phyloP scores from a whole-genome alignment of 2,888 invertebrate genomes.

The Platypus cylindrus region DNA sequence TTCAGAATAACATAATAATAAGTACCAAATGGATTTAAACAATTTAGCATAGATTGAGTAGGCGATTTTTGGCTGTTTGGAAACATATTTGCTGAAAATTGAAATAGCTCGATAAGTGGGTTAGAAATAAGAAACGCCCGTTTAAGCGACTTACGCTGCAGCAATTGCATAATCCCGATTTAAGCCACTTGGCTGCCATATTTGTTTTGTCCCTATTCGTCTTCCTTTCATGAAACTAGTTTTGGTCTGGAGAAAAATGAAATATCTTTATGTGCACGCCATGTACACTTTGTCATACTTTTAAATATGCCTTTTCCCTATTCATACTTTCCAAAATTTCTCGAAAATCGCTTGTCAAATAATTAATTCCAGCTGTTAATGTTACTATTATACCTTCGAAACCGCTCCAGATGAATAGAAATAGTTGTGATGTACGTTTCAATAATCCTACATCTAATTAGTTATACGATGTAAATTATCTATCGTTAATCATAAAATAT shows the following conservation, averaged over 20 bases:
- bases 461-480: no score
- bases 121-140: no score
- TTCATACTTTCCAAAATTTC: slow-evolving; percentile 5
- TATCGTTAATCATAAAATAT: no score
- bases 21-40: slow-evolving; percentile 5
- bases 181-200: slow-evolving; percentile 5
- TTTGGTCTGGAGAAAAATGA: slow-evolving; percentile 5
- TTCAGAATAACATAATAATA: slow-evolving; percentile 8
- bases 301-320: slow-evolving; percentile 4
- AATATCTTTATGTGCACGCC: neutral
- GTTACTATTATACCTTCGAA: slow-evolving; percentile 9
- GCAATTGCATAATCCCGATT: slow-evolving; percentile 3
- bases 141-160: slow-evolving; percentile 1
- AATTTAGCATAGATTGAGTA: slow-evolving; percentile 12
- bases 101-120: no score
- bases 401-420: no score
- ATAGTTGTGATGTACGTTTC: no score
- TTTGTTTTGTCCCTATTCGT: slow-evolving; percentile 6
- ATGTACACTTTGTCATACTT: no score
- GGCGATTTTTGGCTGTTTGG: neutral
- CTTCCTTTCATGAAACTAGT: slow-evolving; percentile 6
- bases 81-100: neutral
- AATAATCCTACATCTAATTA: no score
- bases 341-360: slow-evolving; percentile 4
- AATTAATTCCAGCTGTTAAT: slow-evolving; percentile 7